Evolutionary conservation across 2,797 vertebrate genomes (phyloP).

Genomic region (Megalops cyprinoides): DNA sequence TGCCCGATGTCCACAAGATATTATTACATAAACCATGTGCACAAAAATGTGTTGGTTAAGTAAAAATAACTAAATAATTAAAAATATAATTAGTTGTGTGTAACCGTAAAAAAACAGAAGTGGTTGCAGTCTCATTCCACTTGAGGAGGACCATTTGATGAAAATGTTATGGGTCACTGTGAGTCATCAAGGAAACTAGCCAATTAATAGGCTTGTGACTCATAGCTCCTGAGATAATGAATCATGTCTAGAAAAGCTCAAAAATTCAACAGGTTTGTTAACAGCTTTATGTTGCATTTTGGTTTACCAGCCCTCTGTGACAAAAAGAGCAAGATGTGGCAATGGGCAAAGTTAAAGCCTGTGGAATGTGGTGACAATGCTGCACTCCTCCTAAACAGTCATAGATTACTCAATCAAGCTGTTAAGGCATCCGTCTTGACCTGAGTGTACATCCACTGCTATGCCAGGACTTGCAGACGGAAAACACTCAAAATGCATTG

Average conservation of each 20-base stretch:
- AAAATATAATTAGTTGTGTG: too few relatives aligned
- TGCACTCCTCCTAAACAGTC: constrained; percentile 16
- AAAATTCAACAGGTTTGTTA: neutral
- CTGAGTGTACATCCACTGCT: constrained; percentile 36
- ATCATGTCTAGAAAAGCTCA: neutral
- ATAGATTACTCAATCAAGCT: constrained; percentile 32
- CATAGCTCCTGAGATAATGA: neutral
- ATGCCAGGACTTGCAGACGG: constrained; percentile 29
- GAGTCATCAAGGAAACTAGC: neutral
- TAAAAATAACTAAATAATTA: too few relatives aligned
- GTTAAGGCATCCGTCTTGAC: constrained; percentile 39
- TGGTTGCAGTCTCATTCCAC: too few relatives aligned
- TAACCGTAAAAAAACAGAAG: too few relatives aligned
- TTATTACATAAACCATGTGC: too few relatives aligned
- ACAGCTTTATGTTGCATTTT: neutral
- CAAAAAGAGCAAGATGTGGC: constrained; percentile 3
- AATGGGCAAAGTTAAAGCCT: neutral
- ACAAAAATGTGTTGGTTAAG: too few relatives aligned
- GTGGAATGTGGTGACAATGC: neutral
- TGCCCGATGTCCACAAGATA: too few relatives aligned
- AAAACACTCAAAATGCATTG: constrained; percentile 51
- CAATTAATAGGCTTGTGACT: neutral
- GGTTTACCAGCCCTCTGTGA: neutral
- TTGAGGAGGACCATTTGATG: neutral
- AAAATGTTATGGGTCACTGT: neutral